A percentile compares a stretch with the other conserved stretches of the same genome.
These are phyloP conservation scores for Pachypeltis micranthus DNA, from an alignment of 1,140 invertebrate genomes.

Conservation along the genomic window DNA sequence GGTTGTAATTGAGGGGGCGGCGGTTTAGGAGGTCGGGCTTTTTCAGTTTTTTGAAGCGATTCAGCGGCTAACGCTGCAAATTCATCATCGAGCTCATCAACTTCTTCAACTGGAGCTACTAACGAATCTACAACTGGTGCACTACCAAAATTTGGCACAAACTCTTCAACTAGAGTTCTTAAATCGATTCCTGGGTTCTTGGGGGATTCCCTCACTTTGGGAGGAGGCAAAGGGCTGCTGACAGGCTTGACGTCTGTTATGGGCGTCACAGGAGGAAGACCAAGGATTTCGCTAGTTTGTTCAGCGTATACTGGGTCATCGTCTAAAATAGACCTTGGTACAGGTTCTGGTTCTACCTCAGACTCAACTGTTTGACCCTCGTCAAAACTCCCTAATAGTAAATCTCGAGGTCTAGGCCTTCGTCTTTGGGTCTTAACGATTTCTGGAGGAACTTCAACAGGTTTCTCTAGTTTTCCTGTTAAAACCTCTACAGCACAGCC, in stretches of 20 bases:
- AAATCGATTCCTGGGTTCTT: neutral
- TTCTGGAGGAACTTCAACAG: conserved; percentile 39
- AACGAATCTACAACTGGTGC: neutral
- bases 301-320: conserved; percentile 44
- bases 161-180: conserved; percentile 35
- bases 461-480: conserved; percentile 57
- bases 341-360: conserved; percentile 31
- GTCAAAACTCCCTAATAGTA: conserved; percentile 56
- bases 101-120: conserved; percentile 28
- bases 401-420: conserved; percentile 40
- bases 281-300: conserved; percentile 18
- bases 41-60: conserved; percentile 43
- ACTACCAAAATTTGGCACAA: conserved; percentile 12
- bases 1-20: conserved; percentile 11
- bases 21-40: conserved; percentile 19
- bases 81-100: conserved; percentile 49
- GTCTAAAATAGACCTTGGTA: conserved; percentile 56
- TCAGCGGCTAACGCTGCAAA: conserved; percentile 61
- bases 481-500: conserved; percentile 74
- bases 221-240: neutral
- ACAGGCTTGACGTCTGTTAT: conserved; percentile 14
- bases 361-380: conserved; percentile 27
- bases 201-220: neutral
- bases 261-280: conserved; percentile 18
- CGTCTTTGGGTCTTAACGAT: conserved; percentile 18